phyloP scores from a whole-genome alignment of 2,113 vertebrate species.

The Camelus dromedarius region DNA sequence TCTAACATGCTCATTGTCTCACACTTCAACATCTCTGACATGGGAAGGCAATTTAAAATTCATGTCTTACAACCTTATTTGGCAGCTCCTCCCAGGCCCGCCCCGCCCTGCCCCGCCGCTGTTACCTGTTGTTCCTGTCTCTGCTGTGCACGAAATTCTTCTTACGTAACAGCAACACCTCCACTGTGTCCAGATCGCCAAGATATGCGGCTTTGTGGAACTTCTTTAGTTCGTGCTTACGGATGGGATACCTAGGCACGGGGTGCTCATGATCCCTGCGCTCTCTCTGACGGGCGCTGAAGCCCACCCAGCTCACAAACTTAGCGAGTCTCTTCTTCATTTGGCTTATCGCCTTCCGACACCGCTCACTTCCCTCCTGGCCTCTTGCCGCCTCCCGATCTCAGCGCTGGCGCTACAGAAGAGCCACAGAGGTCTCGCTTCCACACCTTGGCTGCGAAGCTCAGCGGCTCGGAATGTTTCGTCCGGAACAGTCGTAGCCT shows the following conservation, averaged over 20 bases:
- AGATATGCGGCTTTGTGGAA: constrained; percentile 71
- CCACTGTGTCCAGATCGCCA: constrained; percentile 87
- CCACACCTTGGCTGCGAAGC: constrained; percentile 74
- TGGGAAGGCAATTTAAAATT: background rate
- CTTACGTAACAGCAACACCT: constrained; percentile 86
- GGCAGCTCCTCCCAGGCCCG: background rate
- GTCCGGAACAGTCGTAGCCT: fast-evolving
- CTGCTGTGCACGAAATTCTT: constrained; percentile 90
- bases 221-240: no score
- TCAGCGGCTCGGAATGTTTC: background rate
- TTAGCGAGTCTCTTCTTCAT: constrained; percentile 93
- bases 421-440: constrained; percentile 80
- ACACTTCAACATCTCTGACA: background rate
- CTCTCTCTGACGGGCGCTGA: background rate
- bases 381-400: fast-evolving
- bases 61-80: background rate
- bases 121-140: constrained; percentile 93
- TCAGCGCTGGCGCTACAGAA: fast-evolving
- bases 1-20: background rate
- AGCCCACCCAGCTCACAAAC: constrained; percentile 88
- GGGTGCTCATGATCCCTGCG: no score
- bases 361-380: no score
- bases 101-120: background rate
- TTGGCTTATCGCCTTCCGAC: no score
- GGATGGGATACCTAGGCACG: no score